Evolutionary conservation across 2,113 vertebrate species (phyloP).

Genomic region (Kryptolebias marmoratus): DNA sequence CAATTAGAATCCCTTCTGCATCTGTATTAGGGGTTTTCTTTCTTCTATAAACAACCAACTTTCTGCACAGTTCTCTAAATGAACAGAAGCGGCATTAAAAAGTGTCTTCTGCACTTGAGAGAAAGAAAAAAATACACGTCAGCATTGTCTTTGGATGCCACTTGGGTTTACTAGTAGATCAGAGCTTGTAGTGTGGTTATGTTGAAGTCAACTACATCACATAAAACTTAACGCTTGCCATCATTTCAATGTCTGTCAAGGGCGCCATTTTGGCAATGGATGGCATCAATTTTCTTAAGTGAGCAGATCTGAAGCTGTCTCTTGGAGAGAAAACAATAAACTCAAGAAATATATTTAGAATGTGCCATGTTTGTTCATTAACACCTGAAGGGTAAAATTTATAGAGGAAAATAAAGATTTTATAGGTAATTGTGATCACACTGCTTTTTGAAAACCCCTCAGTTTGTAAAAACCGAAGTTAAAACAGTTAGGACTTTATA

Average conservation of each 20-base stretch:
- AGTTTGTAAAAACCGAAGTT: slow-evolving; percentile 18
- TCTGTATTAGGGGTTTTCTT: not conserved
- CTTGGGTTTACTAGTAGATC: slow-evolving; percentile 67
- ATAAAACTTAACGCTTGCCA: slow-evolving; percentile 77
- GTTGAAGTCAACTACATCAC: slow-evolving; percentile 71
- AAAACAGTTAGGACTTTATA: slow-evolving; percentile 13
- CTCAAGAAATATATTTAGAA: slow-evolving; percentile 48
- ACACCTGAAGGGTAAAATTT: slow-evolving; percentile 43
- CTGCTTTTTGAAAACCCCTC: not conserved
- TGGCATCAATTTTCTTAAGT: slow-evolving; percentile 73
- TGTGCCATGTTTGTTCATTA: slow-evolving; percentile 38
- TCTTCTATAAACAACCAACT: slow-evolving; percentile 45
- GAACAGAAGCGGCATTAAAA: slow-evolving; percentile 15
- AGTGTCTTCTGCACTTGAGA: slow-evolving; percentile 11
- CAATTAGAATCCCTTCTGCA: slow-evolving; percentile 2
- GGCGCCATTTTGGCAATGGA: slow-evolving; percentile 72
- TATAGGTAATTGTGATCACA: slow-evolving; percentile 1
- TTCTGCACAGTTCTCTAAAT: slow-evolving; percentile 14
- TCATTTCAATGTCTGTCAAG: slow-evolving; percentile 76
- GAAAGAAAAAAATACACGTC: slow-evolving; percentile 1
- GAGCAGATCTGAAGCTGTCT: slow-evolving; percentile 66
- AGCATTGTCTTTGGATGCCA: slow-evolving; percentile 19
- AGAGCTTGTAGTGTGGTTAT: slow-evolving; percentile 61
- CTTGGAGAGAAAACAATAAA: slow-evolving; percentile 51
- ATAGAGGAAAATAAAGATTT: slow-evolving; percentile 17